phyloP scores from a whole-genome alignment of 2,888 invertebrate genomes.

The Leptogaster cylindrica region DNA sequence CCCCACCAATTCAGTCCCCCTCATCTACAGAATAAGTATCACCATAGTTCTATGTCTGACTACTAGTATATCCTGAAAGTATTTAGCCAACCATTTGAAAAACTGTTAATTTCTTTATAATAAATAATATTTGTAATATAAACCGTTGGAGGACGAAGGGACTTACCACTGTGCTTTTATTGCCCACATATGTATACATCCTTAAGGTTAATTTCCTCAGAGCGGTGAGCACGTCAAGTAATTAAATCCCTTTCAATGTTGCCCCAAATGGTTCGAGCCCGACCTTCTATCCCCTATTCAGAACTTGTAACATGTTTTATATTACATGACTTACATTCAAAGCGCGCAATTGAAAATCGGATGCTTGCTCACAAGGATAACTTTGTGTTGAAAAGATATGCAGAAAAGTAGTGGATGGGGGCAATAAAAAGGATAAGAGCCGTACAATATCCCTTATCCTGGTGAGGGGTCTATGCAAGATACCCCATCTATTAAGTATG shows the following conservation, averaged over 20 bases:
- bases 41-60: too few relatives aligned
- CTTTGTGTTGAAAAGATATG: not conserved
- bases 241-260: conserved; percentile 35
- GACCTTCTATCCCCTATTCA: conserved; percentile 32
- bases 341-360: conserved; percentile 39
- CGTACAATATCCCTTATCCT: conserved; percentile 29
- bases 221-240: conserved; percentile 36
- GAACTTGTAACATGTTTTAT: conserved; percentile 32
- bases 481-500: conserved; percentile 37
- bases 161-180: conserved; percentile 18
- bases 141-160: not conserved
- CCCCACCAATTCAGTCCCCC: too few relatives aligned
- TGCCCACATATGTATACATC: conserved; percentile 18
- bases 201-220: conserved; percentile 31
- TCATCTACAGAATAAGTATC: too few relatives aligned
- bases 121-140: conserved; percentile 24
- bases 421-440: conserved; percentile 39
- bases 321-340: conserved; percentile 43
- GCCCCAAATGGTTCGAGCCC: conserved; percentile 30
- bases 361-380: conserved; percentile 21
- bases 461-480: conserved; percentile 29
- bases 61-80: too few relatives aligned
- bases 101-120: conserved; percentile 25
- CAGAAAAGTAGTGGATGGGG: not conserved
- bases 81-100: conserved; percentile 7